phyloP scores from a whole-genome alignment of 2,113 vertebrate species.

The Alligator sinensis region DNA sequence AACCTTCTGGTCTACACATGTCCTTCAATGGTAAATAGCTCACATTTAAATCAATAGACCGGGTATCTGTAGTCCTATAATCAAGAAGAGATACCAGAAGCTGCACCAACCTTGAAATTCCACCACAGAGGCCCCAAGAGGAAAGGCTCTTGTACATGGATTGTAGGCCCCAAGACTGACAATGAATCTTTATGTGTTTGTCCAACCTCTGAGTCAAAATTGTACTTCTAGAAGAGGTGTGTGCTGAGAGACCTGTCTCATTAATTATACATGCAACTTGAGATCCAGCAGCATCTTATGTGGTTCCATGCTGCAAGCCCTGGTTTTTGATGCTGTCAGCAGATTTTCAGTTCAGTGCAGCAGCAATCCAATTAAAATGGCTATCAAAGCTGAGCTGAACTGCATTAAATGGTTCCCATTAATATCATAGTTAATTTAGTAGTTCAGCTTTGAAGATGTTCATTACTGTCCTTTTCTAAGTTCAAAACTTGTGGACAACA shows the following conservation, averaged over 20 bases:
- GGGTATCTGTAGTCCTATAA: background rate
- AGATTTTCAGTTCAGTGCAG: slow-evolving; percentile 57
- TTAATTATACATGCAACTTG: slow-evolving; percentile 66
- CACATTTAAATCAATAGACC: slow-evolving; percentile 2
- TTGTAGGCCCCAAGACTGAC: background rate
- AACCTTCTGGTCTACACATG: background rate
- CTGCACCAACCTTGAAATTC: background rate
- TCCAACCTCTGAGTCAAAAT: slow-evolving; percentile 14
- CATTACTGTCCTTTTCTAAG: slow-evolving; percentile 55
- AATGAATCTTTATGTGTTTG: slow-evolving; percentile 23
- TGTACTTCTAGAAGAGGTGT: background rate
- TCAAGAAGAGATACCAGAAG: background rate
- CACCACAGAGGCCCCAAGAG: background rate
- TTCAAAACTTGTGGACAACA: slow-evolving; percentile 36
- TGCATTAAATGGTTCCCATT: slow-evolving; percentile 67
- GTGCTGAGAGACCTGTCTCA: background rate
- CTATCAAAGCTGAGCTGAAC: slow-evolving; percentile 68
- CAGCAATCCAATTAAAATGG: slow-evolving; percentile 77
- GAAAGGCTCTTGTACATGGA: slow-evolving; percentile 7
- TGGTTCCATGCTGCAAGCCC: background rate
- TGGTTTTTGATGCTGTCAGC: slow-evolving; percentile 62
- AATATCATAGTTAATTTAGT: slow-evolving; percentile 78
- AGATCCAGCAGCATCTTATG: slow-evolving; percentile 20
- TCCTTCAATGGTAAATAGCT: background rate
- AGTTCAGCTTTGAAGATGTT: slow-evolving; percentile 55